Conservation (phyloP, 2,113 vertebrate species). For the Oreochromis aureus region DNA sequence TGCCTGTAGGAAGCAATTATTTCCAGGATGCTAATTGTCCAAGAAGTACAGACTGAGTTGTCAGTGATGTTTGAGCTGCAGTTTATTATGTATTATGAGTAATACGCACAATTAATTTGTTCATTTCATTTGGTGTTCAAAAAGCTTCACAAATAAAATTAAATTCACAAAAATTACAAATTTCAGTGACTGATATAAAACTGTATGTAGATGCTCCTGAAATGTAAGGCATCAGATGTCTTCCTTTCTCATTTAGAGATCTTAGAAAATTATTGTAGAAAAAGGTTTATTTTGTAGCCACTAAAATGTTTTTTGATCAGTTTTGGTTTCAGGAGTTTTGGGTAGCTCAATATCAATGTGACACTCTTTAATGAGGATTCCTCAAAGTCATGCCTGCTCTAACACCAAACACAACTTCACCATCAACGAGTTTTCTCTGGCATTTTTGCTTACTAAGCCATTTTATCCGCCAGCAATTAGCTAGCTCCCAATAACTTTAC, state of each 20-base stretch:
- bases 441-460: background rate
- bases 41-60: background rate
- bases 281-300: background rate
- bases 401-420: background rate
- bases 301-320: background rate
- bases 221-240: background rate
- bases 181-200: background rate
- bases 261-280: background rate
- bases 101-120: background rate
- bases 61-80: background rate
- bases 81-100: background rate
- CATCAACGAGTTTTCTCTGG: background rate
- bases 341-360: background rate
- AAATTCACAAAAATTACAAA: background rate
- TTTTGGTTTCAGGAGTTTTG: background rate
- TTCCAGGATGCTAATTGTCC: conserved; percentile 21
- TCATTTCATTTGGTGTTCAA: background rate
- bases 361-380: background rate
- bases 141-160: background rate
- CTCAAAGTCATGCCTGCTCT: background rate
- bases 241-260: background rate
- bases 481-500: background rate
- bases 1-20: conserved; percentile 36
- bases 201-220: background rate
- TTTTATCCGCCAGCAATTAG: background rate